A percentile compares a stretch with the other conserved stretches of the same genome.
Evolutionary conservation across 2,888 invertebrate genomes (phyloP).

Genomic region (Polymixis lichenea): DNA sequence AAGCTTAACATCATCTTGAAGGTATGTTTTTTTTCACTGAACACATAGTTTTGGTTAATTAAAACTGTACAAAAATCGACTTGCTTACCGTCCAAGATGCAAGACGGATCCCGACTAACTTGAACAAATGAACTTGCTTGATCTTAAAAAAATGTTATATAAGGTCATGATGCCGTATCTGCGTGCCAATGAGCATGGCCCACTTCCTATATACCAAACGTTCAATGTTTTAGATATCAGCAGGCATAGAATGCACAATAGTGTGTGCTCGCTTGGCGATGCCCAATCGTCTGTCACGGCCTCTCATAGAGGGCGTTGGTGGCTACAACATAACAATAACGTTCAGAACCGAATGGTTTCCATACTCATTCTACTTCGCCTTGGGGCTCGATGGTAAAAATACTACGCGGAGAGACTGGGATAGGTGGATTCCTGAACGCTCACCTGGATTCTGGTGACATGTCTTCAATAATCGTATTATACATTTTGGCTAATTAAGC

Average conservation of each 20-base stretch:
- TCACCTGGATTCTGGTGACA: constrained; percentile 73
- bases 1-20: constrained; percentile 61
- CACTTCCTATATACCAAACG: neutral
- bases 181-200: too few relatives aligned
- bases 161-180: neutral
- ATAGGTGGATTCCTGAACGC: constrained; percentile 74
- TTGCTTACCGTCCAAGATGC: neutral
- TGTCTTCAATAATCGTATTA: constrained; percentile 9
- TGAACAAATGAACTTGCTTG: neutral
- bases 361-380: constrained; percentile 77
- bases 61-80: neutral
- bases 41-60: neutral
- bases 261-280: constrained; percentile 78
- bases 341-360: constrained; percentile 80
- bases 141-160: neutral
- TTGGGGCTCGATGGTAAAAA: constrained; percentile 79
- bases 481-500: neutral
- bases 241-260: constrained; percentile 82
- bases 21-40: constrained; percentile 53
- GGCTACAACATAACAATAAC: constrained; percentile 80
- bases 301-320: constrained; percentile 78
- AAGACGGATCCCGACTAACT: neutral
- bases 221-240: constrained; percentile 77
- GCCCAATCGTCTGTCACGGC: constrained; percentile 77
- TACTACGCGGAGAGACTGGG: constrained; percentile 68